Evolutionary conservation across 2,113 vertebrate genomes (phyloP).

Genomic region (Columbina picui): DNA sequence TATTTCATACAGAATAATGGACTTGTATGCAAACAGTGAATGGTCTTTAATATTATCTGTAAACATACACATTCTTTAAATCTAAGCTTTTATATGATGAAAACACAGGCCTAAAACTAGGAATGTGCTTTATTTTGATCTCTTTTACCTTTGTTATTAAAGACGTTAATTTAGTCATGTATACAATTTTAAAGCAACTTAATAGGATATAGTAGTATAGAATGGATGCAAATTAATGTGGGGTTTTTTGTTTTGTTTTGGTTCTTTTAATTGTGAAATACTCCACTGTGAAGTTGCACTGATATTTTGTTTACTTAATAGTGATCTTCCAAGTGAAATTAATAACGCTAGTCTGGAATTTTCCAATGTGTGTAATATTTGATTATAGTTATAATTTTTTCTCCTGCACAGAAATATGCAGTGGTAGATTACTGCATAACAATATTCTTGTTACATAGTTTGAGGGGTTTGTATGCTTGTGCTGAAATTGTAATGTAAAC

Average conservation of each 20-base stretch:
- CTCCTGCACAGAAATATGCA: neutral
- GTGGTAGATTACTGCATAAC: neutral
- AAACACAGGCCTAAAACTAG: neutral
- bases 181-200: neutral
- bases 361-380: neutral
- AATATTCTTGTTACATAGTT: neutral
- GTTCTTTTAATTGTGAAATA: neutral
- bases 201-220: neutral
- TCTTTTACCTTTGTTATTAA: neutral
- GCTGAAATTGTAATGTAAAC: neutral
- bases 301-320: neutral
- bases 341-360: neutral
- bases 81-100: neutral
- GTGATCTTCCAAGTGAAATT: neutral
- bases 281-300: neutral
- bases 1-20: neutral
- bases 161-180: neutral
- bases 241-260: neutral
- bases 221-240: neutral
- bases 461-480: neutral
- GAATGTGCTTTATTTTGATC: neutral
- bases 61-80: neutral
- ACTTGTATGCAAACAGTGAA: neutral
- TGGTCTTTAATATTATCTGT: neutral
- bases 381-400: neutral